Evolutionary conservation across 2,113 vertebrate species (phyloP).

Genomic region (Chinchilla lanigera): DNA sequence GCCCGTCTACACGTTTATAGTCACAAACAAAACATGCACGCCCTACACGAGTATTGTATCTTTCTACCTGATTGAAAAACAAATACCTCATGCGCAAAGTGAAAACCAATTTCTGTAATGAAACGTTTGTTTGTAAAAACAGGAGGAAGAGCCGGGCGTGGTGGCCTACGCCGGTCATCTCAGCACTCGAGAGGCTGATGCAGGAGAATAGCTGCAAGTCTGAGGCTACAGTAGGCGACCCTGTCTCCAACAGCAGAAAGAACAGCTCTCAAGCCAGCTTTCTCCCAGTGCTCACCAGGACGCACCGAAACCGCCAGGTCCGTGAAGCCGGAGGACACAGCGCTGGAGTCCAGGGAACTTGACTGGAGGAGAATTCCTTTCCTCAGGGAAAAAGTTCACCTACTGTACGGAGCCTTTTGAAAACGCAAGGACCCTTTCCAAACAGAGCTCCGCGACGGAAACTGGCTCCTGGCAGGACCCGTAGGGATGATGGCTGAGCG

Average conservation of each 20-base stretch:
- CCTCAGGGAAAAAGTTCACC: background rate
- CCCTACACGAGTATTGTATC: background rate
- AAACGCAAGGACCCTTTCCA: background rate
- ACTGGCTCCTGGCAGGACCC: background rate
- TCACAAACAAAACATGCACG: background rate
- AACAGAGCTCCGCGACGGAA: too few species aligned
- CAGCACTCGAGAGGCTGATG: background rate
- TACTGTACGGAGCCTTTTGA: background rate
- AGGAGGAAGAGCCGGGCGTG: background rate
- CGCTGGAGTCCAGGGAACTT: background rate
- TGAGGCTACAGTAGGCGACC: background rate
- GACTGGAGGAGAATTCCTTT: background rate
- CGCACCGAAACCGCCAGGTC: background rate
- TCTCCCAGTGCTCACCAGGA: background rate
- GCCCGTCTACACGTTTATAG: background rate
- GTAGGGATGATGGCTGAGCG: background rate
- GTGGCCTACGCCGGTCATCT: background rate
- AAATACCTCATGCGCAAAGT: background rate
- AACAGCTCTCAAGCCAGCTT: background rate
- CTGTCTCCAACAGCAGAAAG: background rate
- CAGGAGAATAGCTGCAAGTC: background rate
- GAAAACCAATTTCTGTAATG: background rate
- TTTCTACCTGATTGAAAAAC: background rate
- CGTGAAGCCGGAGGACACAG: background rate
- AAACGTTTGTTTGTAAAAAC: background rate